Conservation (phyloP, 2,113 vertebrate species). For the Thunnus maccoyii region DNA sequence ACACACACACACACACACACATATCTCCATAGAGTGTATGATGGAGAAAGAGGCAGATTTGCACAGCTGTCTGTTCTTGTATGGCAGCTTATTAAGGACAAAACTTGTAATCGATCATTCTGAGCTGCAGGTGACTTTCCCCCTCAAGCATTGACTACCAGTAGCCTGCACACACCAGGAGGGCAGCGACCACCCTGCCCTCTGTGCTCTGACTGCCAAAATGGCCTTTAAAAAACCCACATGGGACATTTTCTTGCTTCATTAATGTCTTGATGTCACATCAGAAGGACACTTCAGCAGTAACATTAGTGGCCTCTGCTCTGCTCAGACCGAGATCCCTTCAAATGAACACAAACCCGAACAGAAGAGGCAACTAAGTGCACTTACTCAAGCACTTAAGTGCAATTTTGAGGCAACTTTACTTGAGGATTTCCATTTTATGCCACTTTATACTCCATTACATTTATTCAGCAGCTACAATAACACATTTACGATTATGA, state of each 20-base stretch:
- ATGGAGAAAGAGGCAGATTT: not conserved
- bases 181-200: not conserved
- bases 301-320: not conserved
- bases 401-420: too few relatives aligned
- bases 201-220: not conserved
- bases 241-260: slow-evolving; percentile 2
- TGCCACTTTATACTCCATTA: too few relatives aligned
- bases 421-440: too few relatives aligned
- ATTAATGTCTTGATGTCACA: slow-evolving; percentile 33
- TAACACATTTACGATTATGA: too few relatives aligned
- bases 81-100: slow-evolving; percentile 12
- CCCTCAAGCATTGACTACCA: not conserved
- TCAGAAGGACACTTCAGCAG: not conserved
- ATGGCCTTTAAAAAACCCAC: slow-evolving; percentile 8
- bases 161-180: not conserved
- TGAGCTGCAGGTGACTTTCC: not conserved
- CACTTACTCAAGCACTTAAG: too few relatives aligned
- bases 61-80: slow-evolving; percentile 22
- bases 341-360: not conserved
- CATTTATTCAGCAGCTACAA: too few relatives aligned
- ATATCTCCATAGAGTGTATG: not conserved
- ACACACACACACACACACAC: slow-evolving; percentile 18
- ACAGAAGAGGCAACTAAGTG: too few relatives aligned
- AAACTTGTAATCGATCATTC: not conserved
- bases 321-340: not conserved